A percentile compares a stretch with the other conserved stretches of the same genome.
These are phyloP conservation scores for Columba guinea DNA, from an alignment of 2,797 vertebrate genomes.

Conservation along the genomic window DNA sequence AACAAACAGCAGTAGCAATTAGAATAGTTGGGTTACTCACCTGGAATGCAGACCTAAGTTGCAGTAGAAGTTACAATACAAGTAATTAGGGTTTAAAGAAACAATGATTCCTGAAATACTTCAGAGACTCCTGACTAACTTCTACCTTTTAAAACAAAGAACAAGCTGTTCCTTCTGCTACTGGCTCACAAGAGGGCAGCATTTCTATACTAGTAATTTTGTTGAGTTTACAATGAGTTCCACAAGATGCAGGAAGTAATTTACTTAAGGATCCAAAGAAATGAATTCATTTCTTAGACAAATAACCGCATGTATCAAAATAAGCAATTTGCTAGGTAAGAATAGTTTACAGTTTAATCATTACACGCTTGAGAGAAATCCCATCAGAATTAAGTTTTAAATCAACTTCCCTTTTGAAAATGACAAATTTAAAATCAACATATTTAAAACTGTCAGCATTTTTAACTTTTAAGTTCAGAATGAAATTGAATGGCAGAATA, in stretches of 20 bases:
- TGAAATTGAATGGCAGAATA: background rate
- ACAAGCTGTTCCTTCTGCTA: background rate
- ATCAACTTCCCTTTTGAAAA: background rate
- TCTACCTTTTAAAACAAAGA: background rate
- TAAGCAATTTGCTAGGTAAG: background rate
- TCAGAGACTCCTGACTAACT: background rate
- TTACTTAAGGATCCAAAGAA: background rate
- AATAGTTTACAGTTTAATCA: background rate
- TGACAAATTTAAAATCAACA: fast-evolving
- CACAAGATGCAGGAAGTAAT: background rate
- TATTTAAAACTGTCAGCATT: background rate
- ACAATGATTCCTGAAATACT: background rate
- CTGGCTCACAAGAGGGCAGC: slow-evolving; percentile 38
- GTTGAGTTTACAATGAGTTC: background rate
- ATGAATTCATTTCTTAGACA: background rate
- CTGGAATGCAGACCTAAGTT: background rate
- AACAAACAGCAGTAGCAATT: background rate
- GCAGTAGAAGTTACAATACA: background rate
- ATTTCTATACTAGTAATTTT: background rate
- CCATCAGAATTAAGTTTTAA: background rate
- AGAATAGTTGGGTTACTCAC: background rate
- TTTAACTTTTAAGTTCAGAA: background rate
- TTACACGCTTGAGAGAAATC: background rate
- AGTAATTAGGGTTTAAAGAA: background rate
- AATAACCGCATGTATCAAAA: background rate